Conservation (phyloP, 2,888 invertebrate genomes). For the Thereva unica region DNA sequence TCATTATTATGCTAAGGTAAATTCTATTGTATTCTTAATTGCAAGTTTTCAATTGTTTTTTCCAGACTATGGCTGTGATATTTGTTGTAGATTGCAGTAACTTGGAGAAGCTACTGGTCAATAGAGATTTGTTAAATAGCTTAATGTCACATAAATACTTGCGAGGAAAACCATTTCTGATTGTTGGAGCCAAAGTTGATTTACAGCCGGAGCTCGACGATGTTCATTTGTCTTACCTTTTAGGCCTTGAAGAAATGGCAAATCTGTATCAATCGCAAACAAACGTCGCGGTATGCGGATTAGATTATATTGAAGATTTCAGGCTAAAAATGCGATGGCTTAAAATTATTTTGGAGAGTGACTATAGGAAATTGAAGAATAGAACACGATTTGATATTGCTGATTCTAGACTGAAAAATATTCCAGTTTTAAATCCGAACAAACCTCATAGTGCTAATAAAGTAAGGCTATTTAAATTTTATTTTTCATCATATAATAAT, state of each 20-base stretch:
- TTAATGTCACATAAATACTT: slow-evolving; percentile 48
- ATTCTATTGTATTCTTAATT: slow-evolving; percentile 3
- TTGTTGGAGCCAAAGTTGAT: slow-evolving; percentile 51
- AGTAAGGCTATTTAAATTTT: too few species aligned
- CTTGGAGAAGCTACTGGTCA: slow-evolving; percentile 43
- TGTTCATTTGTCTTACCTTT: slow-evolving; percentile 53
- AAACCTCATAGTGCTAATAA: too few species aligned
- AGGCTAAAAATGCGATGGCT: not conserved
- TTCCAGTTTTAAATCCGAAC: not conserved
- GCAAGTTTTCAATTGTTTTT: slow-evolving; percentile 13
- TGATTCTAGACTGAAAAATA: slow-evolving; percentile 1
- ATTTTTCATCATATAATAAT: too few species aligned
- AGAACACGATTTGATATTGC: slow-evolving; percentile 17
- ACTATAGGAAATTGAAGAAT: slow-evolving; percentile 6
- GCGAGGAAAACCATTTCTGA: slow-evolving; percentile 51
- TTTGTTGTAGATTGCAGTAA: slow-evolving; percentile 49
- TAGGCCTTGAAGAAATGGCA: slow-evolving; percentile 49
- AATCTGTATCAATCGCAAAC: slow-evolving; percentile 43
- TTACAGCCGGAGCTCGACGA: slow-evolving; percentile 48
- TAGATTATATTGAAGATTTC: not conserved
- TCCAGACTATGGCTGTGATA: slow-evolving; percentile 49
- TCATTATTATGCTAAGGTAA: slow-evolving; percentile 51
- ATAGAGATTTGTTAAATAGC: slow-evolving; percentile 47
- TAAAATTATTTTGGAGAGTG: not conserved
- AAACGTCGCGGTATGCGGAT: slow-evolving; percentile 11